Percentiles rank a stretch among this genome's conserved stretches.
Evolutionary conservation across 37 sponge, comb jelly and placozoan species (phyloP).

Genomic region (Ephydatia muelleri): DNA sequence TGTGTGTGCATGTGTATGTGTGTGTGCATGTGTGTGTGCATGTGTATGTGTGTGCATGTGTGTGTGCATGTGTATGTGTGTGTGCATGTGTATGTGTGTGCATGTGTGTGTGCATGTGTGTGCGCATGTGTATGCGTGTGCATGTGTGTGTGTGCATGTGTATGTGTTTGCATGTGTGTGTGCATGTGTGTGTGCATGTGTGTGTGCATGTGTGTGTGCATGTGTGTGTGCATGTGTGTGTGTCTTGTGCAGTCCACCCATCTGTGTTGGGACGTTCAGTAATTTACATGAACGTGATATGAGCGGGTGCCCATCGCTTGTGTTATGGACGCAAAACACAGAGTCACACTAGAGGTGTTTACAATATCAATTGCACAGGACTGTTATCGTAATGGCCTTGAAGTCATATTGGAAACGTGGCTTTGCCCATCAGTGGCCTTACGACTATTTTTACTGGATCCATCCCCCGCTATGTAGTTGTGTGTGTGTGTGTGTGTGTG

Average conservation of each 20-base stretch:
- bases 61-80: background rate
- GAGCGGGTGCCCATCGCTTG: too few relatives aligned
- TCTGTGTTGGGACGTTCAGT: too few relatives aligned
- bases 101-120: background rate
- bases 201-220: conserved; percentile 26
- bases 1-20: too few relatives aligned
- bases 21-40: background rate
- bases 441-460: too few relatives aligned
- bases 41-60: background rate
- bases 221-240: conserved; percentile 46
- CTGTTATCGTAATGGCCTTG: too few relatives aligned
- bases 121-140: background rate
- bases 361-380: too few relatives aligned
- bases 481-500: conserved; percentile 37
- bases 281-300: too few relatives aligned
- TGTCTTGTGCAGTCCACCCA: background rate
- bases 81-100: background rate
- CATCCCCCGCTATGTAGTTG: background rate
- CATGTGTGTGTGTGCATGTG: background rate
- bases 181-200: background rate
- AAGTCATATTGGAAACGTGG: too few relatives aligned
- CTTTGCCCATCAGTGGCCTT: too few relatives aligned
- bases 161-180: background rate
- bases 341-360: too few relatives aligned
- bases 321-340: too few relatives aligned